Evolutionary conservation across 2,888 invertebrate species (phyloP), one percentile per base, ranked within the genome.

Genomic region (Protodeltote pygarga): DNA sequence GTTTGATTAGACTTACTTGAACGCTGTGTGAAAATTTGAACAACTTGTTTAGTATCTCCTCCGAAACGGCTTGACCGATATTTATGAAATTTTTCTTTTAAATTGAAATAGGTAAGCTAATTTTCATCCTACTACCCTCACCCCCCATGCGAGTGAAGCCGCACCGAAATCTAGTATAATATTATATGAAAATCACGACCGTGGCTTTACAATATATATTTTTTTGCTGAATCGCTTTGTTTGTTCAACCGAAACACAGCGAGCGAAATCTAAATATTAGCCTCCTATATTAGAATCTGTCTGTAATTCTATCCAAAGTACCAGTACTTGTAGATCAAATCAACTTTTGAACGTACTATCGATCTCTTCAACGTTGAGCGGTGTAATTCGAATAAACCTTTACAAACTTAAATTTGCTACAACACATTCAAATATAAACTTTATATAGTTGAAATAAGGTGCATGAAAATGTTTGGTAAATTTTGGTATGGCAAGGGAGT

Each of bases 261-360:
- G 33, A 41, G 27, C 23, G 42, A 25, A 16, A 23, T 17, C 28
- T 21, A 24, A 54, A 65, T 42, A 44, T 45, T 40, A 34, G 21
- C 20, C 49, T 32, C 32, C 33, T 24, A 46, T 61, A 61, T 59
- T 39, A 45, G 21, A 28, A 24, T 34, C 37, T 50, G 29, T 49
- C 35, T 58, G 71, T 48, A 64, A 71, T 65, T 53, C 47, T 51
- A 66, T 8, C 44, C 41, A 3, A 28, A 49, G 51, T 65, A n/a
- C 66, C 49, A 53, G 50, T 68, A 71, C 75, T 79, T 75, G 63
- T 75, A 73, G 77, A 80, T 78, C 78, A 81, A 81, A 83, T 80
- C 79, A 75, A 79, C 78, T 82, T 81, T 82, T 76, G 77, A 82
- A 81, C 80, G 77, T 79, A 80, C 75, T 83, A 84, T 85, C 83